phyloP scores from a whole-genome alignment of 2,113 vertebrate genomes.

The Toxotes chatareus region DNA sequence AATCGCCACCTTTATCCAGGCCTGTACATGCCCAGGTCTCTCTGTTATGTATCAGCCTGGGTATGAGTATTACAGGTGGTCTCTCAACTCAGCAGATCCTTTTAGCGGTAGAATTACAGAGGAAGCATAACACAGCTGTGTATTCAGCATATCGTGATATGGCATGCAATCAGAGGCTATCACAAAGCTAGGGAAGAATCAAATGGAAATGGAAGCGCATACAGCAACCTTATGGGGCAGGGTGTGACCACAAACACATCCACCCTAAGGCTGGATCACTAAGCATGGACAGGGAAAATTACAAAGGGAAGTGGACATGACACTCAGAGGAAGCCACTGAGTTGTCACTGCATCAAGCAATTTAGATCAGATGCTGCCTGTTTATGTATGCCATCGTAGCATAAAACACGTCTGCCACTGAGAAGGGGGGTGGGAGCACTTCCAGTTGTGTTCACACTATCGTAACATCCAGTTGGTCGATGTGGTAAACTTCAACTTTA shows the following conservation, averaged over 20 bases:
- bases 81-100: not conserved
- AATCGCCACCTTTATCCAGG: conserved; percentile 13
- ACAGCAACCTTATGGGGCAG: not conserved
- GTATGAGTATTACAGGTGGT: not conserved
- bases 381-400: not conserved
- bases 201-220: not conserved
- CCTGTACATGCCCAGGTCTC: not conserved
- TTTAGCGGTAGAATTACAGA: not conserved
- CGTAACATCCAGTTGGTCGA: not conserved
- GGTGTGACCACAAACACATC: not conserved
- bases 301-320: not conserved
- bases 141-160: not conserved
- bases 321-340: not conserved
- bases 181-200: not conserved
- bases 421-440: not conserved
- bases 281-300: not conserved
- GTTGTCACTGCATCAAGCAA: not conserved
- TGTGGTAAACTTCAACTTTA: not conserved
- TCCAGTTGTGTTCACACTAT: not conserved
- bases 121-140: not conserved
- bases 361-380: not conserved
- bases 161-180: not conserved
- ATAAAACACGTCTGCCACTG: not conserved
- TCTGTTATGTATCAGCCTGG: not conserved
- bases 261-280: not conserved